Conservation (phyloP, 92 coral and sea anemone genomes). For the Meandrina meandrites region DNA sequence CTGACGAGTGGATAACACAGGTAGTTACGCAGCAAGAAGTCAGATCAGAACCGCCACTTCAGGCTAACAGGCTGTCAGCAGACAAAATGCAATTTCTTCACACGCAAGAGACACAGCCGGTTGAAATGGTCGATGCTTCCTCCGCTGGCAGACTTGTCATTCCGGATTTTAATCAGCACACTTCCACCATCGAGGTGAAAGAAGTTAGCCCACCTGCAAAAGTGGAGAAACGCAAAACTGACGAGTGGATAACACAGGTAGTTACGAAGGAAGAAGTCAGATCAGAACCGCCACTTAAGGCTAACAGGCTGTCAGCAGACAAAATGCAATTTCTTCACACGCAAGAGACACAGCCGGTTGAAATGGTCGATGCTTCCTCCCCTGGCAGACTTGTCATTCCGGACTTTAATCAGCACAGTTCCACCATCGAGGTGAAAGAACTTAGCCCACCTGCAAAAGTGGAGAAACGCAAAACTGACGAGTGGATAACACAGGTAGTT, state of each 20-base stretch:
- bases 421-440: background rate
- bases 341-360: background rate
- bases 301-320: background rate
- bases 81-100: background rate
- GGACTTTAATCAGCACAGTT: background rate
- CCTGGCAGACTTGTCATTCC: constrained; percentile 23
- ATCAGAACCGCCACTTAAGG: background rate
- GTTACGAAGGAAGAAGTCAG: background rate
- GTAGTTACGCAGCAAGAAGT: background rate
- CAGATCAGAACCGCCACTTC: background rate
- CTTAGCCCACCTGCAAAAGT: background rate
- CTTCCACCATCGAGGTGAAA: background rate
- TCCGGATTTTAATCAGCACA: background rate
- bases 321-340: background rate
- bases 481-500: constrained; percentile 2
- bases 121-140: background rate
- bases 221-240: background rate
- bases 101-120: background rate
- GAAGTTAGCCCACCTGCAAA: background rate
- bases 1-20: constrained; percentile 14
- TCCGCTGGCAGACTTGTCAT: background rate
- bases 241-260: background rate
- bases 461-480: background rate
- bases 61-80: background rate
- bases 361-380: background rate